Evolutionary conservation across 2,113 vertebrate species (phyloP).

Genomic region (Mustela nigripes): DNA sequence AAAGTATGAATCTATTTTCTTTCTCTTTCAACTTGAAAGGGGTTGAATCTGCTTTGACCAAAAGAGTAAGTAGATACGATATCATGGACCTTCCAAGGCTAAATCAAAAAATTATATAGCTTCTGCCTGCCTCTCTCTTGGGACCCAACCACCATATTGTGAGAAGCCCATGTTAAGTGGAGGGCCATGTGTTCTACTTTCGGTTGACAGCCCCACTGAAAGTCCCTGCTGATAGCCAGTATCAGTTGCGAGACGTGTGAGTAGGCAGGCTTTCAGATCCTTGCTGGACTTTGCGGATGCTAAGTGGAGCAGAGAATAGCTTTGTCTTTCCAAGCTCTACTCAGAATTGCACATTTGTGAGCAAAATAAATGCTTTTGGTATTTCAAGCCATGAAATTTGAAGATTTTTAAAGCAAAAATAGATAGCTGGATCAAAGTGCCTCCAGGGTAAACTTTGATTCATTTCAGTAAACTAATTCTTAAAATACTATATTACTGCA

Average conservation of each 20-base stretch:
- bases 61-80: not conserved
- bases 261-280: not conserved
- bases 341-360: not conserved
- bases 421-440: not conserved
- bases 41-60: not conserved
- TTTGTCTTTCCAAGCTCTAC: not conserved
- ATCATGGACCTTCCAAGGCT: not conserved
- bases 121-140: not conserved
- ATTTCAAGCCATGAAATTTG: not conserved
- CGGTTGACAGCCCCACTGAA: not conserved
- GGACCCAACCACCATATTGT: not conserved
- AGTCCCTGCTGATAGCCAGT: not conserved
- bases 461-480: not conserved
- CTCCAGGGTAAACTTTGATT: not conserved
- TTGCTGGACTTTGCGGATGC: rapidly evolving
- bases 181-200: not conserved
- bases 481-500: not conserved
- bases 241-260: not conserved
- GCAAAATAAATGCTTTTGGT: not conserved
- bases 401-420: not conserved
- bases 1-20: not conserved
- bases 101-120: not conserved
- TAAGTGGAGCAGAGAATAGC: not conserved
- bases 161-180: not conserved
- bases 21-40: not conserved